Evolutionary conservation across 2,888 invertebrate species (phyloP).

Genomic region (Tachystola acroxantha): DNA sequence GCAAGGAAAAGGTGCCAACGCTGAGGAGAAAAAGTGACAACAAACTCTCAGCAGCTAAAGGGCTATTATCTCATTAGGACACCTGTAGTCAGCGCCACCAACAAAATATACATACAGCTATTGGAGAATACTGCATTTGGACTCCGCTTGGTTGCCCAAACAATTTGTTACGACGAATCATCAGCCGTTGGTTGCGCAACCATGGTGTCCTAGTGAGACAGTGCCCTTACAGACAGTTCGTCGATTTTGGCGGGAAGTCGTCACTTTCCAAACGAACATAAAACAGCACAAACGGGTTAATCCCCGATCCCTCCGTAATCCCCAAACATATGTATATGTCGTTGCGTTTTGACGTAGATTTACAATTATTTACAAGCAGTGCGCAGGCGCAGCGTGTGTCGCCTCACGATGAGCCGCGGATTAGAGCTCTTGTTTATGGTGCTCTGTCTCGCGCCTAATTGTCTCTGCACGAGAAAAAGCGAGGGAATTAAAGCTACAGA

Average conservation of each 20-base stretch:
- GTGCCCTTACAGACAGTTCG: no score
- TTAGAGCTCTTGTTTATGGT: conserved; percentile 69
- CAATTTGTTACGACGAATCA: no score
- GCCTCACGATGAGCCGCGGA: conserved; percentile 64
- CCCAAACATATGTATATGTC: conserved; percentile 74
- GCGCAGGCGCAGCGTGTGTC: conserved; percentile 56
- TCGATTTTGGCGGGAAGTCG: conserved; percentile 61
- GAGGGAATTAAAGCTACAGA: conserved; percentile 36
- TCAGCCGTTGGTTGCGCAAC: no score
- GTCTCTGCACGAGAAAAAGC: conserved; percentile 55
- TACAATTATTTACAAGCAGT: conserved; percentile 75
- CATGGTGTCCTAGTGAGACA: no score
- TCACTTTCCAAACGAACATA: conserved; percentile 45
- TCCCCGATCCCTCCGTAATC: conserved; percentile 51
- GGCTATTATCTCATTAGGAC: no score
- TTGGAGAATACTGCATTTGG: no score
- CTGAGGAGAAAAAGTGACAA: no score
- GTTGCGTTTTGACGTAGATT: conserved; percentile 76
- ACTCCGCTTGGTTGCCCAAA: no score
- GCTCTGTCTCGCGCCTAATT: conserved; percentile 55
- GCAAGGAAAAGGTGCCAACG: no score
- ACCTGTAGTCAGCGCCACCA: no score
- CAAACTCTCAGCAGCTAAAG: no score
- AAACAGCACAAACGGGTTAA: conserved; percentile 71
- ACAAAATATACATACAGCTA: no score